Conservation (phyloP, 2,888 invertebrate genomes). For the Anarsia innoxiella region DNA sequence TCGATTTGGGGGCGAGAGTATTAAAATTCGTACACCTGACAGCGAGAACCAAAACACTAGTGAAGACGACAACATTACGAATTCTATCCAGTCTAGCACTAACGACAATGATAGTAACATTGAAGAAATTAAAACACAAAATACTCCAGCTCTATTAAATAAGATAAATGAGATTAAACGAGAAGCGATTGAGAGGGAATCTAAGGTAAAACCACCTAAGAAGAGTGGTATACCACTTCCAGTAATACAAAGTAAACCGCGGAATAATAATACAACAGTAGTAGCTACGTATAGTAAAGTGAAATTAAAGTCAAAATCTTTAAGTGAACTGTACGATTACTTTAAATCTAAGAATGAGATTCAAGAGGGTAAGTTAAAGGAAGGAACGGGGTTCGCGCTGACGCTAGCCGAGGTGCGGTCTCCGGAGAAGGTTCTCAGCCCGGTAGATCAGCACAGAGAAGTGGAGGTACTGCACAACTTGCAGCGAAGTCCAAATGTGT, state of each 20-base stretch:
- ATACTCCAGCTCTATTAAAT: slow-evolving; percentile 36
- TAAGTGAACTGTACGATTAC: slow-evolving; percentile 66
- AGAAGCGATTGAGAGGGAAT: slow-evolving; percentile 40
- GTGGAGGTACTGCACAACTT: slow-evolving; percentile 81
- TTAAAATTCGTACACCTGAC: slow-evolving; percentile 89
- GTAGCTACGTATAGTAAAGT: slow-evolving; percentile 40
- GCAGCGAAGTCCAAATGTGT: slow-evolving; percentile 77
- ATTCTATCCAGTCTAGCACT: slow-evolving; percentile 10
- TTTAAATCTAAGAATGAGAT: slow-evolving; percentile 56
- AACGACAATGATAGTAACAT: slow-evolving; percentile 30
- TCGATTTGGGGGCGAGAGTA: slow-evolving; percentile 89
- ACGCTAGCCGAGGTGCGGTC: slow-evolving; percentile 50
- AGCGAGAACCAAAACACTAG: slow-evolving; percentile 81
- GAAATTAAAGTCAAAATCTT: slow-evolving; percentile 64
- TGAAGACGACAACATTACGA: slow-evolving; percentile 62
- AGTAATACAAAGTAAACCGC: slow-evolving; percentile 44
- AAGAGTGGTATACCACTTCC: slow-evolving; percentile 64
- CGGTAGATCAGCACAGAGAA: slow-evolving; percentile 76
- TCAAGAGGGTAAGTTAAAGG: slow-evolving; percentile 33
- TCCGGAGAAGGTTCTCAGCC: slow-evolving; percentile 61
- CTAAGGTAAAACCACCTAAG: slow-evolving; percentile 30
- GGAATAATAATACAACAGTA: slow-evolving; percentile 30
- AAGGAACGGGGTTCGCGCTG: slow-evolving; percentile 49
- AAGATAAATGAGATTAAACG: slow-evolving; percentile 53
- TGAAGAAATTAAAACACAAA: slow-evolving; percentile 33